A percentile compares a stretch with the other conserved stretches of the same genome.
Conservation (phyloP, 2,113 vertebrate genomes). For the Calidris pugnax region DNA sequence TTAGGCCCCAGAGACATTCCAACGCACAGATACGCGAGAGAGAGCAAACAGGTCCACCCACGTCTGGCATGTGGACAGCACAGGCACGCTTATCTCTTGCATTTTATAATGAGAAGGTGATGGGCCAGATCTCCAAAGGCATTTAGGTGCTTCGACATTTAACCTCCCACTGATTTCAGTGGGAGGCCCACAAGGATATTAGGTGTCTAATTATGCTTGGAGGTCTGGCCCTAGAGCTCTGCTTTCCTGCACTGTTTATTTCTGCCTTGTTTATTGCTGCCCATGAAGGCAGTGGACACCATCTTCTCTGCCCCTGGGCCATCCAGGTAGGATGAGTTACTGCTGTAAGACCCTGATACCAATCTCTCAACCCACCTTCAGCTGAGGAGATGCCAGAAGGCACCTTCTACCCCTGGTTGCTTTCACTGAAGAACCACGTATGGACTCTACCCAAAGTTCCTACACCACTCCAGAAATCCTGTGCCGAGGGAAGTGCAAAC, state of each 20-base stretch:
- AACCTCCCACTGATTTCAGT: slow-evolving; percentile 30
- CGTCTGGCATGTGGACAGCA: slow-evolving; percentile 8
- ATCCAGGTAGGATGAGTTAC: not conserved
- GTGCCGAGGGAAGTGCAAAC: not conserved
- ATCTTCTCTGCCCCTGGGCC: not conserved
- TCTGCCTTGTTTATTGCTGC: slow-evolving; percentile 20
- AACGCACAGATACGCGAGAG: not conserved
- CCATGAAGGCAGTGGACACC: not conserved
- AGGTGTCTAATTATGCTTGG: slow-evolving; percentile 13
- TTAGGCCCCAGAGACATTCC: slow-evolving; percentile 32
- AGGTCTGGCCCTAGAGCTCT: slow-evolving; percentile 31
- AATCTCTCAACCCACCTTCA: not conserved
- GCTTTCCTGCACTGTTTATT: slow-evolving; percentile 13
- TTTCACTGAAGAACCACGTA: not conserved
- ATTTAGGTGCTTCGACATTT: slow-evolving; percentile 59
- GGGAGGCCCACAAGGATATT: slow-evolving; percentile 37
- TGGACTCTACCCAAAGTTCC: not conserved
- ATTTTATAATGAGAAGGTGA: slow-evolving; percentile 58
- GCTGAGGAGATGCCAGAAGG: not conserved
- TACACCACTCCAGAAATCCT: not conserved
- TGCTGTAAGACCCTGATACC: not conserved
- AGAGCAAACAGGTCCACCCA: not conserved
- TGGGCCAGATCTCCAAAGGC: slow-evolving; percentile 55
- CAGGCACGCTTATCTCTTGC: slow-evolving; percentile 49
- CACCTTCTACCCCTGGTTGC: not conserved